These are phyloP conservation scores for Cyaniris semiargus DNA, from an alignment of 2,888 invertebrate genomes.

Conservation along the genomic window DNA sequence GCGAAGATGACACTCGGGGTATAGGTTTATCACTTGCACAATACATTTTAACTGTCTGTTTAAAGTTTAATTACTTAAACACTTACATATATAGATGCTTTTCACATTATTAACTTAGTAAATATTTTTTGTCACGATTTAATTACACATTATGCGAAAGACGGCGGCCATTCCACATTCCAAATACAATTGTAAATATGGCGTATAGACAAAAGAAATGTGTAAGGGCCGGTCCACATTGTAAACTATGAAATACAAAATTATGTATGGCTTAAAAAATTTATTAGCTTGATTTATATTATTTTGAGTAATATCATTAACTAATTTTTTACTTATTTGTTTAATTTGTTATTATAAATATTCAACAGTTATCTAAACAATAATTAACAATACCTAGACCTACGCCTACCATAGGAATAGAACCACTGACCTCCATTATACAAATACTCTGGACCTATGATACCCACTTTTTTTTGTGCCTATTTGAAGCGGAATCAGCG, in stretches of 20 bases:
- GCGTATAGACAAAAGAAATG: constrained; percentile 41
- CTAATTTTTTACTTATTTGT: neutral
- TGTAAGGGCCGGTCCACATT: constrained; percentile 33
- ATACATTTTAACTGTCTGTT: constrained; percentile 80
- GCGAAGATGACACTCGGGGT: constrained; percentile 86
- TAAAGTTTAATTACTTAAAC: constrained; percentile 57
- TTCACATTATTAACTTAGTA: constrained; percentile 67
- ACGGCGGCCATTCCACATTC: constrained; percentile 79
- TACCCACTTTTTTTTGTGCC: too few species aligned
- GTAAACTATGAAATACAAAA: neutral
- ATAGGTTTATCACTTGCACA: constrained; percentile 88
- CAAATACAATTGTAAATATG: constrained; percentile 80
- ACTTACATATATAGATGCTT: constrained; percentile 81
- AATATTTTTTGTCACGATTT: constrained; percentile 61
- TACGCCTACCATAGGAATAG: too few species aligned
- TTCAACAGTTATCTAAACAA: neutral
- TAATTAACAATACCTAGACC: too few species aligned
- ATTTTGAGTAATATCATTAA: neutral
- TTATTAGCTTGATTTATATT: neutral
- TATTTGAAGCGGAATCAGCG: too few species aligned
- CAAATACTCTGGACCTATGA: too few species aligned
- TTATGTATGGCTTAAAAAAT: neutral
- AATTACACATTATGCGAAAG: constrained; percentile 66
- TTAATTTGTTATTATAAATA: neutral
- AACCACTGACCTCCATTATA: too few species aligned